Percentiles rank a stretch among this genome's conserved stretches.
These are phyloP conservation scores for Maconellicoccus hirsutus DNA, from an alignment of 1,140 invertebrate genomes.

Conservation along the genomic window DNA sequence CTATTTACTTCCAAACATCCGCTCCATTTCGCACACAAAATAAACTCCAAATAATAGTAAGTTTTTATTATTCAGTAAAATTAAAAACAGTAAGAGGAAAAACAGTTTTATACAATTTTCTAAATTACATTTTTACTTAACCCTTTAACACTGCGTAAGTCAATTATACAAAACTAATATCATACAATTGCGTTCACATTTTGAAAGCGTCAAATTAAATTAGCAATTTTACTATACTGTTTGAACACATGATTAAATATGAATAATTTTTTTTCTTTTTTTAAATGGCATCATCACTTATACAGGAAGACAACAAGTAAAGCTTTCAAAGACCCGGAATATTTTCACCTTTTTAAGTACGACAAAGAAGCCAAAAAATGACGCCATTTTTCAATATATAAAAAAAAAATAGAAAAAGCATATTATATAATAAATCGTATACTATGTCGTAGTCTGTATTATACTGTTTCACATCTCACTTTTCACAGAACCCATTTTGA, in stretches of 20 bases:
- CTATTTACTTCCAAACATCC: too few relatives aligned
- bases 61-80: constrained; percentile 18
- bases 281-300: neutral
- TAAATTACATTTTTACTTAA: constrained; percentile 18
- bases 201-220: constrained; percentile 20
- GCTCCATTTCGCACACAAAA: too few relatives aligned
- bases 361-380: too few relatives aligned
- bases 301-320: neutral
- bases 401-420: too few relatives aligned
- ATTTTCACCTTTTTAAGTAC: too few relatives aligned
- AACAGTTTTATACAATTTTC: constrained; percentile 22
- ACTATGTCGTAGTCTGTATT: neutral
- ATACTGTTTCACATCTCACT: too few relatives aligned
- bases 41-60: constrained; percentile 6
- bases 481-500: too few relatives aligned
- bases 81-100: constrained; percentile 21
- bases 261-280: constrained; percentile 2
- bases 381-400: too few relatives aligned
- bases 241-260: constrained; percentile 11
- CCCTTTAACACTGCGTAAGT: constrained; percentile 14
- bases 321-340: too few relatives aligned
- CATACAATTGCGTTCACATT: constrained; percentile 11
- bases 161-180: constrained; percentile 19
- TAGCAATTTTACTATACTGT: constrained; percentile 16
- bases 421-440: neutral